Evolutionary conservation across 2,888 invertebrate species (phyloP).

Genomic region (Neocrepidodera transversa): DNA sequence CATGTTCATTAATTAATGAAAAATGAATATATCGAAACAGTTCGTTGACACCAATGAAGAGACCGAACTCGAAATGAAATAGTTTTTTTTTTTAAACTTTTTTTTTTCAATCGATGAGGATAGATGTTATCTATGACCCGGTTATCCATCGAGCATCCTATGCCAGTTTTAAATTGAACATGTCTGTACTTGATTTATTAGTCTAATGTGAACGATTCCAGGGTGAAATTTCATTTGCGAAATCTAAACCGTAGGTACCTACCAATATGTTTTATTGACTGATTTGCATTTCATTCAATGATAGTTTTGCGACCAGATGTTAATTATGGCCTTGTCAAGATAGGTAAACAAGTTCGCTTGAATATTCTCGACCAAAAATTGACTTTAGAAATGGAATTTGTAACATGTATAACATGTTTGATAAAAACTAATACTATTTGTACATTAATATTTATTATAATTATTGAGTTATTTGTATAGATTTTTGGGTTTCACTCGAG

Average conservation of each 20-base stretch:
- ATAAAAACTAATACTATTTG: no score
- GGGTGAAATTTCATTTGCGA: constrained; percentile 5
- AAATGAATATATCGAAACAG: no score
- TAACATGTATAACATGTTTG: no score
- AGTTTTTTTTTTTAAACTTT: not conserved
- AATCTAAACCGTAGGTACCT: not conserved
- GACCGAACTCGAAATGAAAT: not conserved
- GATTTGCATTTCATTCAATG: not conserved
- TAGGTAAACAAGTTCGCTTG: no score
- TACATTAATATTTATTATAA: no score
- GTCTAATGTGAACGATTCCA: constrained; percentile 26
- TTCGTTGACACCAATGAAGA: not conserved
- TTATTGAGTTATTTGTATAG: no score
- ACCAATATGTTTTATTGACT: not conserved
- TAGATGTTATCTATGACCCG: constrained; percentile 29
- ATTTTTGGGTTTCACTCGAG: no score
- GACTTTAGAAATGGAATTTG: no score
- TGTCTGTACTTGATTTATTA: constrained; percentile 34
- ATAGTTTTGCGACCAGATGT: not conserved
- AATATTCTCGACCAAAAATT: no score
- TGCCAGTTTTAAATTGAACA: constrained; percentile 35
- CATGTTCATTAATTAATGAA: no score
- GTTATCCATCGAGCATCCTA: constrained; percentile 24
- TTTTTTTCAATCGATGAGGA: constrained; percentile 11
- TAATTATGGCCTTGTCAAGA: no score